Evolutionary conservation across 2,888 invertebrate species (phyloP), one percentile per base, ranked within the genome.

Genomic region (Creontiades dilutus): DNA sequence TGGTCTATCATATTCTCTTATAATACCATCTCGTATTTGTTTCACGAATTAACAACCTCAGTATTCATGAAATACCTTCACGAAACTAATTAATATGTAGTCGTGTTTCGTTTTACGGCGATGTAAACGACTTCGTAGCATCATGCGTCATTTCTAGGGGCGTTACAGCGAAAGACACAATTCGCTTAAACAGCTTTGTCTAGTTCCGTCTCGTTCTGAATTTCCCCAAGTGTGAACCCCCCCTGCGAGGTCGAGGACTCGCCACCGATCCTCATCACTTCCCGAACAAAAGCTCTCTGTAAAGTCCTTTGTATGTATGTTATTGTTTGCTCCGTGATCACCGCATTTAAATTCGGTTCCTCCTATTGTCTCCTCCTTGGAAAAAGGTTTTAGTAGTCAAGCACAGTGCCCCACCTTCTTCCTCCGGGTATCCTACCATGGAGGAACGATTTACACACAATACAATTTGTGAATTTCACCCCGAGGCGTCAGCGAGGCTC

Each of bases 391-490:
- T 89, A 89, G 89, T 89, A 89, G 89, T 89, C 89, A 89, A 81
- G 86, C 86, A 86, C 89, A 80, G 80, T 61, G 89, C 89, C 89
- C 81, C 89, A 89, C 89, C 89, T 89, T 86, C 89, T 80, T 89
- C 89, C 89, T 89, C 76, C 47, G 57, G 37, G 86, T 68, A 23
- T 75, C 47, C 75, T 75, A 57, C 46, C 46, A 47, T 61, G 57
- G 46, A 57, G 81, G 52, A 37, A 81, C 89, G 89, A 85, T 89
- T 89, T 89, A 89, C 89, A 89, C 89, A 89, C 89, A 89, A 89
- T 89, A 89, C 89, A 84, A 89, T 89, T 89, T 89, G 89, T 89
- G 85, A 89, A 89, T 89, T 89, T 89, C 89, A 76, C 89, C 81
- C 89, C 61, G 89, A 89, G 89, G 89, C 89, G 89, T 89, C 89